Percentiles rank a stretch among this genome's conserved stretches.
Evolutionary conservation across 2,113 vertebrate species (phyloP).

Genomic region (Emberiza fucata): DNA sequence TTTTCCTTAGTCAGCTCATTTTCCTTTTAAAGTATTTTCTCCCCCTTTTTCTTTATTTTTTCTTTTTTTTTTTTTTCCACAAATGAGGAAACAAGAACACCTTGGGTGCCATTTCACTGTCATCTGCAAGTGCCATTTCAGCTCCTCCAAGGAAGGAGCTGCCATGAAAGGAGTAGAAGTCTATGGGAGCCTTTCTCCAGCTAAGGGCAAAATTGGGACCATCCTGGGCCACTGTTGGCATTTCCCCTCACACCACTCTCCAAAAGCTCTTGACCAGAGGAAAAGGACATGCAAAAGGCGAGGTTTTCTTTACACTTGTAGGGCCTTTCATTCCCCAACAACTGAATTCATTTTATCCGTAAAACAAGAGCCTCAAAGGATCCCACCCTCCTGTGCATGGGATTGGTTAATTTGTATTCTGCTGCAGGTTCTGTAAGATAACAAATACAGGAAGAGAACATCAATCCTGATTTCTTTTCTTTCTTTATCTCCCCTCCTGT

Average conservation of each 20-base stretch:
- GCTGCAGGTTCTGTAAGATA: slow-evolving; percentile 42
- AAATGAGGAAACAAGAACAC: background rate
- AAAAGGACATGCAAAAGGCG: background rate
- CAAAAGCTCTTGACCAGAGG: background rate
- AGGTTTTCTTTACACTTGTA: background rate
- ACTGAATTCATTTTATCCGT: slow-evolving; percentile 1
- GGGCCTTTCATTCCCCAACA: background rate
- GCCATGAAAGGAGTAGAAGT: background rate
- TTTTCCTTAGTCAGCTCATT: background rate
- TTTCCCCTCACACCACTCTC: background rate
- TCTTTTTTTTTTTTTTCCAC: fast-evolving
- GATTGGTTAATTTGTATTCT: slow-evolving; percentile 57
- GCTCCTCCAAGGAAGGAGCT: background rate
- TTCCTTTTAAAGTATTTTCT: background rate
- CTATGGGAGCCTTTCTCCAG: background rate
- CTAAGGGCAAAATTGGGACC: background rate
- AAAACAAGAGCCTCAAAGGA: background rate
- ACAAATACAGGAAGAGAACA: slow-evolving; percentile 59
- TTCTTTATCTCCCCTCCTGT: slow-evolving; percentile 47
- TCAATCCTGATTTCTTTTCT: slow-evolving; percentile 47
- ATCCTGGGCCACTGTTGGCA: background rate
- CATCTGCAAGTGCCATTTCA: background rate
- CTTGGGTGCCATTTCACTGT: background rate
- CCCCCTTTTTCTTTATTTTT: fast-evolving
- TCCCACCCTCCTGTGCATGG: background rate